Base-by-base conservation (phyloP, 2,797 vertebrate species). In the Ispidina picta region DNA sequence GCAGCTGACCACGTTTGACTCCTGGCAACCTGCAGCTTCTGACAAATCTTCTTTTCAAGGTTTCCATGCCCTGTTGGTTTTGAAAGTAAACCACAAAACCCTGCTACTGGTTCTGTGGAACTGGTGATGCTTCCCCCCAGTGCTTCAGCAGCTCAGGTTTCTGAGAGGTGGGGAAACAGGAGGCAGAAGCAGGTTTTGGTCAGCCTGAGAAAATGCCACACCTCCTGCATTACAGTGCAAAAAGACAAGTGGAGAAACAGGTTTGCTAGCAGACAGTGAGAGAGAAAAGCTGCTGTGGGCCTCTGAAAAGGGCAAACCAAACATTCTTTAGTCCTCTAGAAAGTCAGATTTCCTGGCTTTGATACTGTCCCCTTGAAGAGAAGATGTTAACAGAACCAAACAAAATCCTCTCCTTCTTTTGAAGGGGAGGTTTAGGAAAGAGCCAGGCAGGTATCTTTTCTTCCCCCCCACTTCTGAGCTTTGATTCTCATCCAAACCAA, bases 381-480 rank as follows among this genome's bases (percentile, higher is more conserved):
- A 68, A 88, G 20, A 72, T 37, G 52, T 52, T 68, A 78, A 56
- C 43, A 85, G 95, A 73, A 91, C 51, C 37, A 76, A 75, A 79
- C 43, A 62, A 55, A 69, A 35, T 55, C 39, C 26, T 22, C 4
- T 52, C 6, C 4, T 28, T 84, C 31, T 92, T 92, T 31, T 82
- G 48, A 92, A 95, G 55, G 11, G 58, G 70, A 89, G 95, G 19
- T 76, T 94, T 86, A 87, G 44, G 76, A 74, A 93, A 94, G 88
- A 78, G 43, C 14, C 46, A 86, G 16, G 12, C 56, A 92, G 72
- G 25, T 79, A 77, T 71, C 76, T 59, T 78, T 29, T 78, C 28
- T n/a, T 15, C 37, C 37, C 37, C 14, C 37, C 44, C 14, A 59
- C 52, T 80, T 95, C 70, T 89, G 44, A 91, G 69, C 12, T 92